Conservation (phyloP, 2,113 vertebrate genomes). For the Carassius gibelio region DNA sequence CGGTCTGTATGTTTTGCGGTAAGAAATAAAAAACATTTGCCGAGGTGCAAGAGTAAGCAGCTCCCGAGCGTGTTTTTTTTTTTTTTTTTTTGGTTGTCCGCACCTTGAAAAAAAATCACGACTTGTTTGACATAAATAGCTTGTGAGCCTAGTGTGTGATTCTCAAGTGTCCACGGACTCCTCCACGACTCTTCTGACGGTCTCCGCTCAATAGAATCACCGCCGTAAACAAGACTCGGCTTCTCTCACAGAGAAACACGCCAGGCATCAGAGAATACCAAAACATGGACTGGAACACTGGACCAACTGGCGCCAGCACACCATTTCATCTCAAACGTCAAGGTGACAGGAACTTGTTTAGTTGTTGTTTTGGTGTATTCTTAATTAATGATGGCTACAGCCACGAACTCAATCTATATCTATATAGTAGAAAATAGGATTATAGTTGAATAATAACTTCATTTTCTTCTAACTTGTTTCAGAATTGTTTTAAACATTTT, state of each 20-base stretch:
- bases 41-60: conserved; percentile 70
- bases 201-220: conserved; percentile 72
- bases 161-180: conserved; percentile 33
- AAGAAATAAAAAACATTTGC: conserved; percentile 65
- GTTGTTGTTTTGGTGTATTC: not conserved
- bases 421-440: not conserved
- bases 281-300: conserved; percentile 69
- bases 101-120: conserved; percentile 24
- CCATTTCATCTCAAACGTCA: conserved; percentile 4
- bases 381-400: too few relatives aligned
- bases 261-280: conserved; percentile 58
- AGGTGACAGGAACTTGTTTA: not conserved
- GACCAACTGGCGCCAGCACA: not conserved
- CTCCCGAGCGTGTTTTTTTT: conserved; percentile 50
- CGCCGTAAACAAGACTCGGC: conserved; percentile 81
- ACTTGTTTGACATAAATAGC: conserved; percentile 8
- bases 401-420: not conserved
- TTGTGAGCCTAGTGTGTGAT: not conserved
- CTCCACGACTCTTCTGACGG: conserved; percentile 61
- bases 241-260: conserved; percentile 66
- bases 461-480: too few relatives aligned
- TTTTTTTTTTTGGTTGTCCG: conserved; percentile 21
- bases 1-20: conserved; percentile 66
- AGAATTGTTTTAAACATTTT: too few relatives aligned
- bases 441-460: too few relatives aligned